A percentile compares a stretch with the other conserved stretches of the same genome.
Conservation (phyloP, 2,797 vertebrate genomes). For the Falco biarmicus region DNA sequence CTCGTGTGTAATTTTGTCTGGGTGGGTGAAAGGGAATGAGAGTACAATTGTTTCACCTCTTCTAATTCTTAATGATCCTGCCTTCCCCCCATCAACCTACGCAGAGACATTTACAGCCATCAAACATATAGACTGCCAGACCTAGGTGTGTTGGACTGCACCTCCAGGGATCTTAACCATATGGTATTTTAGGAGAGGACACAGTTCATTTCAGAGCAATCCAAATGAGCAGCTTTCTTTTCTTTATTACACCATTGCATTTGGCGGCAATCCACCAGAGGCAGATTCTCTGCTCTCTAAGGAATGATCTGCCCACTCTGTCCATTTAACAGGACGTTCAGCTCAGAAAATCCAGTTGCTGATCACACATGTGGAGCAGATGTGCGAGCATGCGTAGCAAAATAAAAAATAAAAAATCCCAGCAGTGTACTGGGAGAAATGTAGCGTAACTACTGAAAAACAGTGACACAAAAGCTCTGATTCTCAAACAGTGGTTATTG, state of each 20-base stretch:
- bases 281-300: constrained; percentile 79
- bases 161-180: constrained; percentile 77
- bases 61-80: constrained; percentile 66
- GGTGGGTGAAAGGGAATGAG: constrained; percentile 43
- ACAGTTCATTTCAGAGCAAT: constrained; percentile 83
- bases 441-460: constrained; percentile 80
- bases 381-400: constrained; percentile 79
- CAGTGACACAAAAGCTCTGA: constrained; percentile 68
- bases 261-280: constrained; percentile 80
- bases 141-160: constrained; percentile 75
- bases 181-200: constrained; percentile 83
- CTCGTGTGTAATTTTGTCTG: constrained; percentile 7
- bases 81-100: constrained; percentile 62
- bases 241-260: constrained; percentile 79
- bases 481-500: constrained; percentile 73
- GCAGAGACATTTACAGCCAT: constrained; percentile 72
- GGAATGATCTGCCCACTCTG: constrained; percentile 81
- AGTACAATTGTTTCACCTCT: constrained; percentile 55
- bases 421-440: constrained; percentile 77
- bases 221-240: constrained; percentile 78
- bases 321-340: constrained; percentile 83
- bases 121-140: constrained; percentile 70
- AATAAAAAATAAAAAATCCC: constrained; percentile 79
- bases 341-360: constrained; percentile 74
- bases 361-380: constrained; percentile 85